Base-by-base conservation (phyloP, 2,113 vertebrate genomes). In the Chloebia gouldiae region DNA sequence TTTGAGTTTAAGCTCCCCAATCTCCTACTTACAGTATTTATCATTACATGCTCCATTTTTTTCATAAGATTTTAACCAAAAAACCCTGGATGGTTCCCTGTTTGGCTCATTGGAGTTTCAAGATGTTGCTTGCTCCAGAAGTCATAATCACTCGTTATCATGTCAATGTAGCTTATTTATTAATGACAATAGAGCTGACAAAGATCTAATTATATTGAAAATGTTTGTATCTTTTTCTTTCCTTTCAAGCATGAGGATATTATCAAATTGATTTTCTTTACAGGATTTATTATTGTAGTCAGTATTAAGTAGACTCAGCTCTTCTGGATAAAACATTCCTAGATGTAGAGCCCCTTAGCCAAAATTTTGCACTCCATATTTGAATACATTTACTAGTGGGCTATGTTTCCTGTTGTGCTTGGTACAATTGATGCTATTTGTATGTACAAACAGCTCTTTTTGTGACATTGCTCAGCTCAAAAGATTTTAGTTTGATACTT, bases 241-340 rank as follows among this genome's bases (percentile, higher is more conserved):
- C 35, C 33, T n/a, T 40, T 30, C 10, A 56, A 53, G 33, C 40
- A 65, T 19, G 3, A 63, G 2, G 8, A 64, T 14, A 42, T 9
- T 72, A 69, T 49, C 15, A 88, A 61, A 76, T 19, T 44, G 2
- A 21, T 73, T 84, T 93, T 75, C 59, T 68, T 64, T 53, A 64
- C 39, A 88, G 61, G 42, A 66, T 82, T 96, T 92, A 94, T 97
- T 94, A 88, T 31, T 96, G 94, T 54, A 86, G 28, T 76, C 90
- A 63, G 37, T 89, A 49, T 90, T 79, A 95, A 83, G 93, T 94
- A 95, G 94, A 91, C 72, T 95, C 68, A 85, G n/a, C 40, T 92
- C 33, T 61, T 95, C 53, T 63, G 60, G 83, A 91, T 53, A 96
- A 93, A 94, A 82, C 21, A 71, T 44, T 53, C 50, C 72, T 78